Evolutionary conservation across 2,888 invertebrate genomes (phyloP), one percentile per base, ranked within the genome.

Genomic region (Onthophagus sagittarius): DNA sequence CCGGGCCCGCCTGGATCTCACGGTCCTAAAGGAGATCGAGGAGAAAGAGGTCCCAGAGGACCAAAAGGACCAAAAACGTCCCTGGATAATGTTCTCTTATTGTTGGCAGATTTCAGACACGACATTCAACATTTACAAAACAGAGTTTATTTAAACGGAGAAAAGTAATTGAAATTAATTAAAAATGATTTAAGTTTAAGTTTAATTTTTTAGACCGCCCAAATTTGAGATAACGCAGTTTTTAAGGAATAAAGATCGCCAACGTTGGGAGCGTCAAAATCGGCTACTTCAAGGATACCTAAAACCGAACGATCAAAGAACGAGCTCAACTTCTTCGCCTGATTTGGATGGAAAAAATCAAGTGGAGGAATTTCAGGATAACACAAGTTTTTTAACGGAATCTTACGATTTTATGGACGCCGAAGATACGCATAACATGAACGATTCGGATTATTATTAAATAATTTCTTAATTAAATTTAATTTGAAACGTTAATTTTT

Each of bases 51-150:
- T 0, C 86, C 87, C 0, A 84, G 88, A 39, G 91, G 91, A 0
- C 86, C 88, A 0, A 87, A 88, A 72, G 91, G 91, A 0, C 89
- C 90, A 2, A 87, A 87, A 72, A 91, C 90, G 1, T 90, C 90
- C 1, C 84, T 91, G 72, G 91, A 92, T 81, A 88, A 91, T 75
- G 86, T 91, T 82, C 85, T 91, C 69, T 86, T 91, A 0, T 84
- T 91, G 79, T 83, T 92, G 76, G 91, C 91, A 1, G 91, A 91
- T 79, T 83, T 91, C 39, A 85, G 90, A 72, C 90, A 90, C 76
- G 91, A 91, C 79, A 88, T 91, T 75, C 87, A 88, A 69, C 89
- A 90, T 79, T 82, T 91, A 62, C 90, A 91, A 80, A 85, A 87
- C 23, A 86, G 84, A 78, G 89, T 91, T 2, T 91, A 88, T 77